Conservation (phyloP, 2,888 invertebrate genomes). For the Euzophera pinguis region DNA sequence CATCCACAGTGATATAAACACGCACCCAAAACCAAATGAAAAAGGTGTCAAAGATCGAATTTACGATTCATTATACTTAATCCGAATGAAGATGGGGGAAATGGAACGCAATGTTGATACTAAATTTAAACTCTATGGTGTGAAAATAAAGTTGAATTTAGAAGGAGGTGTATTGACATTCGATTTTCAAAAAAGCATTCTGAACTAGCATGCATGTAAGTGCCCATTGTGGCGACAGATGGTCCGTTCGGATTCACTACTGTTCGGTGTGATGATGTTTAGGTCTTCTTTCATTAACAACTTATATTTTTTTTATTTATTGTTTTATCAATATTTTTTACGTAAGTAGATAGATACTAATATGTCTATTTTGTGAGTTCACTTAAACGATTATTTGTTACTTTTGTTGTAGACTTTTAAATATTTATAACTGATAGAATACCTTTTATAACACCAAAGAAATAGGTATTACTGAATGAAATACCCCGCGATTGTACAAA, state of each 20-base stretch:
- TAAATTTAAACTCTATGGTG: constrained; percentile 23
- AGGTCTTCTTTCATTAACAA: constrained; percentile 14
- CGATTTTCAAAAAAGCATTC: constrained; percentile 65
- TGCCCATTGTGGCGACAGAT: constrained; percentile 76
- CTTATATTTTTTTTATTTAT: constrained; percentile 15
- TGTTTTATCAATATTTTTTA: too few species aligned
- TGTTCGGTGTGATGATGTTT: constrained; percentile 36
- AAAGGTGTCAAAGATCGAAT: constrained; percentile 80
- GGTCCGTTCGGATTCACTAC: constrained; percentile 52
- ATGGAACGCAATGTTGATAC: constrained; percentile 9
- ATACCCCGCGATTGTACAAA: too few species aligned
- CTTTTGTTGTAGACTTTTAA: too few species aligned
- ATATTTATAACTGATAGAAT: too few species aligned
- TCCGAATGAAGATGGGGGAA: constrained; percentile 68
- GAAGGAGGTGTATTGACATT: constrained; percentile 26
- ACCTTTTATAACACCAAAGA: too few species aligned
- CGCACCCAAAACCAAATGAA: constrained; percentile 71
- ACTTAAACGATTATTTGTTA: too few species aligned
- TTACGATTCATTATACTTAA: constrained; percentile 80
- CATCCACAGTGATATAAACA: constrained; percentile 63
- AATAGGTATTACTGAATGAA: too few species aligned
- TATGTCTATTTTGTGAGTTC: too few species aligned
- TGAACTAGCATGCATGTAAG: constrained; percentile 67
- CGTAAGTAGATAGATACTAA: too few species aligned
- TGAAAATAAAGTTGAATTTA: constrained; percentile 11